These are phyloP conservation scores for Tachycineta bicolor DNA, from an alignment of 2,113 vertebrate genomes.

Conservation along the genomic window DNA sequence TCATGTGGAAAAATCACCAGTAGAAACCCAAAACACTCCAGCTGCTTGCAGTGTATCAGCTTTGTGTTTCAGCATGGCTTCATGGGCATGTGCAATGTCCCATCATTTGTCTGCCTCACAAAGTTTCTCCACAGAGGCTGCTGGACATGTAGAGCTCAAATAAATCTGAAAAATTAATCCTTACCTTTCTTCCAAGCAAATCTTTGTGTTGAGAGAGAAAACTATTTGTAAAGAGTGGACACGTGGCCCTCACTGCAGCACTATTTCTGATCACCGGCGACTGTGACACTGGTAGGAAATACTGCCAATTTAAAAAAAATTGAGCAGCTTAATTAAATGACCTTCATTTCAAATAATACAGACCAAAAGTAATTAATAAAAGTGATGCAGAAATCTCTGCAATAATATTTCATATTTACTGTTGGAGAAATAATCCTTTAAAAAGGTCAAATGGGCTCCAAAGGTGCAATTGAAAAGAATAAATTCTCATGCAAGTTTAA, in stretches of 20 bases:
- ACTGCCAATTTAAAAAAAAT: background rate
- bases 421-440: conserved; percentile 41
- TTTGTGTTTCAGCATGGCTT: conserved; percentile 8
- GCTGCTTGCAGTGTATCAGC: background rate
- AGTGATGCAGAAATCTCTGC: background rate
- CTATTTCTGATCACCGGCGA: background rate
- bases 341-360: conserved; percentile 18
- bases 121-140: background rate
- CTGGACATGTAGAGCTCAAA: background rate
- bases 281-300: background rate
- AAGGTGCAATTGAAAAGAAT: conserved; percentile 50
- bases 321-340: conserved; percentile 1
- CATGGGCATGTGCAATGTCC: background rate
- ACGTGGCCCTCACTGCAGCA: background rate
- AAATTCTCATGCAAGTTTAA: conserved; percentile 48
- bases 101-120: background rate
- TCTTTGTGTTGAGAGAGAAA: background rate
- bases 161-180: background rate
- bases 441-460: conserved; percentile 46
- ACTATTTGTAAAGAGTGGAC: background rate
- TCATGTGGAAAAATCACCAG: background rate
- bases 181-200: background rate
- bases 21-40: background rate
- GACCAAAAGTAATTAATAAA: conserved; percentile 27
- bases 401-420: conserved; percentile 46